Percentiles rank a stretch among this genome's conserved stretches.
These are phyloP conservation scores for Falco rusticolus DNA, from an alignment of 2,797 vertebrate species.

Conservation along the genomic window DNA sequence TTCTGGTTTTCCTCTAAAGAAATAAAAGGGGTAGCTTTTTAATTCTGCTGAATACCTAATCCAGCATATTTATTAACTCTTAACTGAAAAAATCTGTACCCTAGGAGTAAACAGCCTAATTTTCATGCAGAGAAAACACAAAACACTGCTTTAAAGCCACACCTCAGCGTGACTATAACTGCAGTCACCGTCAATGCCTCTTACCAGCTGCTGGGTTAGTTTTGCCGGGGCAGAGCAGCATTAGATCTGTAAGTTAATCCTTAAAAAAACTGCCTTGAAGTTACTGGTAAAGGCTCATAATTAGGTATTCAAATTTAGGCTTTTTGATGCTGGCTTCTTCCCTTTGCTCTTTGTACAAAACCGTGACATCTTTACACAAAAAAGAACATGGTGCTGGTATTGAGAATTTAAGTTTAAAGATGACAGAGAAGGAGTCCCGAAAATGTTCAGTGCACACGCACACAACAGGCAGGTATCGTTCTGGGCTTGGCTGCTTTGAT, in stretches of 20 bases:
- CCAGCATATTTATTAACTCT: not conserved
- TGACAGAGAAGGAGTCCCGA: not conserved
- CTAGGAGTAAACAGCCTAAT: not conserved
- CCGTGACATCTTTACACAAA: not conserved
- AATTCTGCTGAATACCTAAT: not conserved
- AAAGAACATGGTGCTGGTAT: not conserved
- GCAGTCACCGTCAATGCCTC: not conserved
- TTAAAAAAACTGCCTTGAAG: not conserved
- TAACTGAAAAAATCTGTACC: not conserved
- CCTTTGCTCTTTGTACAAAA: not conserved
- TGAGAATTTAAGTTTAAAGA: not conserved
- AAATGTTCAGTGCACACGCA: not conserved
- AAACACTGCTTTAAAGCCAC: not conserved
- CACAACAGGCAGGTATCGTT: not conserved
- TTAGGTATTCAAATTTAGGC: not conserved
- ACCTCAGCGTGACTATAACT: not conserved
- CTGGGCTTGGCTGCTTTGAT: not conserved
- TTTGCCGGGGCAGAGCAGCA: not conserved
- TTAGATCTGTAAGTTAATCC: not conserved
- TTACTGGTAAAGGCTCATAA: not conserved
- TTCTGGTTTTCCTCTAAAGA: not conserved
- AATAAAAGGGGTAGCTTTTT: not conserved
- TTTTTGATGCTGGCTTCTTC: not conserved
- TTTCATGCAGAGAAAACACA: not conserved
- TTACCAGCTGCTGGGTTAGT: not conserved